Evolutionary conservation across 2,888 invertebrate species (phyloP), one percentile per base, ranked within the genome.

Genomic region (Andricus quercusramuli): DNA sequence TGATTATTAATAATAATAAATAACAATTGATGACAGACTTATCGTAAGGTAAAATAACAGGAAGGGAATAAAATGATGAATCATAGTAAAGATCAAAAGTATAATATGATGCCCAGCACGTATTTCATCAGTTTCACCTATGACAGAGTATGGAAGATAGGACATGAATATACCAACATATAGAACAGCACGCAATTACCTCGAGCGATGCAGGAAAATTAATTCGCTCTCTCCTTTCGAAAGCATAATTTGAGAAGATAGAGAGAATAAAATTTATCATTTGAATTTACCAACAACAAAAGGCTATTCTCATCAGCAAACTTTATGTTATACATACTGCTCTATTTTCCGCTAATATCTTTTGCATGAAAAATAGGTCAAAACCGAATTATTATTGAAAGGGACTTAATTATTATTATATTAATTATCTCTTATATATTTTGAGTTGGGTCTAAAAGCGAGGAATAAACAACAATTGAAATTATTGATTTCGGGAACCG

Each of bases 191-290:
- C 56, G 74, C 74, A 74, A 74, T 74, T 74, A 74, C 56, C 74
- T 74, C 32, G 51, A 74, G 74, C 74, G 56, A 56, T 74, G 56
- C 56, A 74, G 74, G 74, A 74, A 59, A 74, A 74, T 74, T 74
- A 74, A 74, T 74, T 74, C 74, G 74, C 51, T 74, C 74, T 74
- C 56, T 74, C 56, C 74, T 74, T 74, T 74, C 74, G 22, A 56
- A 56, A 74, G 74, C 37, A 56, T 74, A 74, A 74, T 56, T 74
- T 37, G 74, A 74, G 74, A 74, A 56, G 74, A 74, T 56, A 74
- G 74, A 74, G 56, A 56, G 37, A 74, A 74, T 74, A 74, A 74
- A 74, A 74, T 74, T 74, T 74, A 74, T 74, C 56, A 56, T 74
- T 74, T 74, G 56, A 74, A 56, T 74, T 56, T 56, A 56, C 32